Percentiles rank a stretch among this genome's conserved stretches.
Evolutionary conservation across 2,797 vertebrate species (phyloP).

Genomic region (Pseudopleuronectes americanus): DNA sequence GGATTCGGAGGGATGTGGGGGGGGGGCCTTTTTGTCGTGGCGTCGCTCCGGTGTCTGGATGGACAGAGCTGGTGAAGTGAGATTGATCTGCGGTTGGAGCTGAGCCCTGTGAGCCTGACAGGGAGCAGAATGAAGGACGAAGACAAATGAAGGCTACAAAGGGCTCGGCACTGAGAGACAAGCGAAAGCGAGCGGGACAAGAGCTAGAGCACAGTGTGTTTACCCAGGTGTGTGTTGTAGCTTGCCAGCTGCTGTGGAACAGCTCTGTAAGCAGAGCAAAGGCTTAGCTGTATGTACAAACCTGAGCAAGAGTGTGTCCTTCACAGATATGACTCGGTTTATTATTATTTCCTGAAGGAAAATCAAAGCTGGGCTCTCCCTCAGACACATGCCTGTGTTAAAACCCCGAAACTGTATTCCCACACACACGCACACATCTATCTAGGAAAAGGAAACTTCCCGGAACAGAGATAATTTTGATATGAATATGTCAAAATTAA

Average conservation of each 20-base stretch:
- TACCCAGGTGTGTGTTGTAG: slow-evolving; percentile 84
- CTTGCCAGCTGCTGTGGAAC: slow-evolving; percentile 78
- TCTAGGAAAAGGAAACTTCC: slow-evolving; percentile 21
- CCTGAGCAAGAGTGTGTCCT: slow-evolving; percentile 60
- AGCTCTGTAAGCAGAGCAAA: slow-evolving; percentile 76
- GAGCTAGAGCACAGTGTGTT: slow-evolving; percentile 73
- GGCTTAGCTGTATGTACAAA: slow-evolving; percentile 73
- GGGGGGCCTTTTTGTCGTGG: slow-evolving; percentile 56
- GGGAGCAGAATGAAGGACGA: slow-evolving; percentile 63
- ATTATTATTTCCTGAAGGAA: slow-evolving; percentile 68
- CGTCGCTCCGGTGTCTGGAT: slow-evolving; percentile 61
- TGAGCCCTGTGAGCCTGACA: slow-evolving; percentile 63
- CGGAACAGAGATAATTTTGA: slow-evolving; percentile 28
- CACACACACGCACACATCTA: slow-evolving; percentile 25
- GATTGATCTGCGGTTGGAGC: slow-evolving; percentile 67
- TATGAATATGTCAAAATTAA: slow-evolving; percentile 8
- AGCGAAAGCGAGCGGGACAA: slow-evolving; percentile 56
- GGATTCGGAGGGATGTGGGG: slow-evolving; percentile 68
- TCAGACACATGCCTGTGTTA: slow-evolving; percentile 44
- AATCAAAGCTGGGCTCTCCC: slow-evolving; percentile 54
- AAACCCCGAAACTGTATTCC: slow-evolving; percentile 38
- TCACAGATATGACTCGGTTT: slow-evolving; percentile 64
- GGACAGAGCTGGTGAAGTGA: slow-evolving; percentile 68
- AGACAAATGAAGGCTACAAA: slow-evolving; percentile 58
- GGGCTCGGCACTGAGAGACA: slow-evolving; percentile 40